These are phyloP conservation scores for Barnardius zonarius DNA, from an alignment of 2,113 vertebrate species.

Conservation along the genomic window DNA sequence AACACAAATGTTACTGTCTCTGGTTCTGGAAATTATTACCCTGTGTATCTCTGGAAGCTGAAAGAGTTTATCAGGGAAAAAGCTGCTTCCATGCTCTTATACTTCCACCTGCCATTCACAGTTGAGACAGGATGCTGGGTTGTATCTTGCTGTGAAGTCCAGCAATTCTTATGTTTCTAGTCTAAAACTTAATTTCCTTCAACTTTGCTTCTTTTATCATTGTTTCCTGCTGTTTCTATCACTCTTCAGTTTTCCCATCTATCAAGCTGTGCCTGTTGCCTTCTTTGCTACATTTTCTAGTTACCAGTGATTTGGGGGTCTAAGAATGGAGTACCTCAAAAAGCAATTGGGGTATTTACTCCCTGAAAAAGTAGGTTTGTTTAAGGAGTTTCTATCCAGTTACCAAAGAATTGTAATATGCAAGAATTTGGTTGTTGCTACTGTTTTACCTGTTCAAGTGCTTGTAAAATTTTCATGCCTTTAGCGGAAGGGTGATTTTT, in stretches of 20 bases:
- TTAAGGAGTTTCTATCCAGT: background rate
- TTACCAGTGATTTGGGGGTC: background rate
- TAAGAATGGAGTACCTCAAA: background rate
- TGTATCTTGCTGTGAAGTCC: background rate
- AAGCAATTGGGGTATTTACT: background rate
- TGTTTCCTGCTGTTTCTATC: background rate
- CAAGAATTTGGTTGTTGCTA: background rate
- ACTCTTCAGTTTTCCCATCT: background rate
- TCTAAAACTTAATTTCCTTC: background rate
- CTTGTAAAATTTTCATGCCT: background rate
- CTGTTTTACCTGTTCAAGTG: background rate
- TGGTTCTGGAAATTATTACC: background rate
- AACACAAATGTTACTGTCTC: background rate
- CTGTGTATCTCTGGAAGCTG: background rate
- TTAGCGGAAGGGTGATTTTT: background rate
- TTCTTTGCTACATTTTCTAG: background rate
- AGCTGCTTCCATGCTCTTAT: background rate
- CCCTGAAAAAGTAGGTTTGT: background rate
- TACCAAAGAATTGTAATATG: background rate
- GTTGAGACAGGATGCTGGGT: background rate
- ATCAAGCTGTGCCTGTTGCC: background rate
- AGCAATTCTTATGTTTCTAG: background rate
- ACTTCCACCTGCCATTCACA: background rate
- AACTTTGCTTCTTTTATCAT: background rate
- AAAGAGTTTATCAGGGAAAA: background rate